These are phyloP conservation scores for Solea solea DNA, from an alignment of 2,113 vertebrate species.

Conservation along the genomic window DNA sequence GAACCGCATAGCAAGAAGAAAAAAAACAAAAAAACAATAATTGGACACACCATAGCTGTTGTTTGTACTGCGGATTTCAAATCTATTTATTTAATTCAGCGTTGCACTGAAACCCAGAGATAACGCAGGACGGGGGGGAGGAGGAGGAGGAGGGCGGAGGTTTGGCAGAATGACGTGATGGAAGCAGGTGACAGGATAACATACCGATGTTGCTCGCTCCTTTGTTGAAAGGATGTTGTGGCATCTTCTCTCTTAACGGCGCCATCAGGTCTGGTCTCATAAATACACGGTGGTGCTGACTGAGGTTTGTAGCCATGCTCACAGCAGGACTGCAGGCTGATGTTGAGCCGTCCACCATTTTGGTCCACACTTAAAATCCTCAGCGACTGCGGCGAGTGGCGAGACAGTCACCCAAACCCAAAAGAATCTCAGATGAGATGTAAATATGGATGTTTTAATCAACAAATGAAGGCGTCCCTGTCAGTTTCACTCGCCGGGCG, in stretches of 20 bases:
- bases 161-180: background rate
- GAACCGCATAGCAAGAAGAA: background rate
- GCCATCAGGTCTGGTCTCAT: background rate
- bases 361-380: background rate
- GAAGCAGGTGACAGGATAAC: conserved; percentile 3
- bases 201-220: conserved; percentile 1
- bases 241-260: background rate
- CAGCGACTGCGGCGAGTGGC: too few relatives aligned
- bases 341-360: background rate
- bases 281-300: background rate
- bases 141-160: background rate
- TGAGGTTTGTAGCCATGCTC: background rate
- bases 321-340: background rate
- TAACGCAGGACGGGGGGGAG: background rate
- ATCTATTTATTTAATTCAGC: conserved; percentile 4
- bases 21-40: background rate
- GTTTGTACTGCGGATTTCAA: conserved; percentile 11
- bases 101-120: conserved; percentile 10
- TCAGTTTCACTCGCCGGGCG: too few relatives aligned
- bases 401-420: too few relatives aligned
- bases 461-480: too few relatives aligned
- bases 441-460: too few relatives aligned
- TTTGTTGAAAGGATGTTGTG: conserved; percentile 6
- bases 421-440: too few relatives aligned
- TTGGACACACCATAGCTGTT: conserved; percentile 25